Conservation (phyloP, 2,113 vertebrate genomes). For the Aepyceros melampus region DNA sequence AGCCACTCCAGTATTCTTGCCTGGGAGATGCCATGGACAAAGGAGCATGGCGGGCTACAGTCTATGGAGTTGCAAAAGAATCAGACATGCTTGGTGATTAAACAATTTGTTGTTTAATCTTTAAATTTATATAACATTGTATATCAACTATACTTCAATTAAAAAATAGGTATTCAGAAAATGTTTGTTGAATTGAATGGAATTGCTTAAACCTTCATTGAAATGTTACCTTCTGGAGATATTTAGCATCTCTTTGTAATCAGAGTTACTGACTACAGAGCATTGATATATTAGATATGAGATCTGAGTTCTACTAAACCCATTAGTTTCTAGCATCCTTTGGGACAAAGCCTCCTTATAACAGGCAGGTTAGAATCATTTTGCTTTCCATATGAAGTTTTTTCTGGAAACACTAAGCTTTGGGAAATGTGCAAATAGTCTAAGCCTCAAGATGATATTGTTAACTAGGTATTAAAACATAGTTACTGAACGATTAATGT, state of each 20-base stretch:
- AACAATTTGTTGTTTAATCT: not conserved
- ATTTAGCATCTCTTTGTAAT: conserved; percentile 12
- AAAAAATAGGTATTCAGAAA: not conserved
- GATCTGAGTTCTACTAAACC: not conserved
- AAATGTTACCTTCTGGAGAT: not conserved
- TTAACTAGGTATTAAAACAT: not conserved
- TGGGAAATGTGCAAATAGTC: not conserved
- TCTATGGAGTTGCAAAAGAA: not conserved
- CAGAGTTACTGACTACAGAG: not conserved
- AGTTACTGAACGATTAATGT: not conserved
- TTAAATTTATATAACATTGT: not conserved
- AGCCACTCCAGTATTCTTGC: not conserved
- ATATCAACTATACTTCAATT: not conserved
- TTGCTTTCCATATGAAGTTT: not conserved
- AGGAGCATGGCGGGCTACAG: not conserved
- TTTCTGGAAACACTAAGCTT: not conserved
- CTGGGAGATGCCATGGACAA: not conserved
- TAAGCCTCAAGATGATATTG: not conserved
- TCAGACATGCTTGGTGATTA: not conserved
- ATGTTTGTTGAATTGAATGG: not conserved
- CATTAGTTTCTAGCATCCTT: not conserved
- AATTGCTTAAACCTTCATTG: not conserved
- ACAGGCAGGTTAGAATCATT: not conserved
- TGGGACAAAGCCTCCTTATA: not conserved
- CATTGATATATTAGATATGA: not conserved